A percentile compares a stretch with the other conserved stretches of the same genome.
phyloP scores from a whole-genome alignment of 2,113 vertebrate genomes.

The Sebastes fasciatus region DNA sequence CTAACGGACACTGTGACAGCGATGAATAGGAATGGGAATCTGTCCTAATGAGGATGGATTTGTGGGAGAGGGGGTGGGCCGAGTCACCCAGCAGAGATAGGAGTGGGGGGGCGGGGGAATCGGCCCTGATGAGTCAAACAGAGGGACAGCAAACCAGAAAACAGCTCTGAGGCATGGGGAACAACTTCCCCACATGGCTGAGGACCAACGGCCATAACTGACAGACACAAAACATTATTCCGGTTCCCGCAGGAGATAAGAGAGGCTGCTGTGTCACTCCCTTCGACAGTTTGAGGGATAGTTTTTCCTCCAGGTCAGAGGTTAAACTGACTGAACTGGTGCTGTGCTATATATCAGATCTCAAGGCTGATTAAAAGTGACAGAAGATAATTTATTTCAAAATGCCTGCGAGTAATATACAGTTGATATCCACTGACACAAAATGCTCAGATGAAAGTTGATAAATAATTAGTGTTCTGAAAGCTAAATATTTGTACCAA shows the following conservation, averaged over 20 bases:
- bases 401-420: neutral
- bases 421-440: neutral
- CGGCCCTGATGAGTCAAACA: constrained; percentile 48
- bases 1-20: constrained; percentile 16
- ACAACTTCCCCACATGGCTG: constrained; percentile 44
- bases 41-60: constrained; percentile 19
- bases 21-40: constrained; percentile 32
- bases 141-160: constrained; percentile 49
- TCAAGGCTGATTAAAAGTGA: neutral
- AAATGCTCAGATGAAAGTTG: neutral
- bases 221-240: constrained; percentile 14
- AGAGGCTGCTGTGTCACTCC: neutral
- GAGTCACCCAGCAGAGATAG: constrained; percentile 35
- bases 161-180: constrained; percentile 11
- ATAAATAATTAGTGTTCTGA: too few relatives aligned
- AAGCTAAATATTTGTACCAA: neutral
- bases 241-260: constrained; percentile 3
- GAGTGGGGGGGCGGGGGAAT: constrained; percentile 16
- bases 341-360: neutral
- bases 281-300: constrained; percentile 16
- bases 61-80: neutral
- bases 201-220: constrained; percentile 33
- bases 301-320: constrained; percentile 21
- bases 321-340: neutral
- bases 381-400: neutral